These are phyloP conservation scores for Trematomus bernacchii DNA, from an alignment of 2,797 vertebrate species.

Conservation along the genomic window DNA sequence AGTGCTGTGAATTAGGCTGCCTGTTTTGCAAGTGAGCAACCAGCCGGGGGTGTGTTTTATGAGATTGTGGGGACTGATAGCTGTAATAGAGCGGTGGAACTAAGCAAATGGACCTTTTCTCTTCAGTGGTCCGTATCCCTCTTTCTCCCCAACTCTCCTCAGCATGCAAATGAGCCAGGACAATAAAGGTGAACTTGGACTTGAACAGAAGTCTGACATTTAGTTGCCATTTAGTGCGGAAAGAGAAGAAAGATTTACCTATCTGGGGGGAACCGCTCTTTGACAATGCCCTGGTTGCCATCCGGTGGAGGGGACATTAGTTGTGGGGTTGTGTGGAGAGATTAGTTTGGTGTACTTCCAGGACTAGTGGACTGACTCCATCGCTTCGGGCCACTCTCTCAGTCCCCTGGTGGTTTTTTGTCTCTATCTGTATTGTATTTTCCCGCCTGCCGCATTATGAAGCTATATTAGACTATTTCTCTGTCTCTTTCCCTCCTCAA, in stretches of 20 bases:
- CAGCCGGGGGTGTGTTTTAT: constrained; percentile 70
- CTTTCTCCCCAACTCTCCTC: constrained; percentile 60
- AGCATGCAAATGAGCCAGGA: constrained; percentile 82
- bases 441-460: constrained; percentile 51
- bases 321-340: constrained; percentile 26
- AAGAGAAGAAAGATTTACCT: constrained; percentile 63
- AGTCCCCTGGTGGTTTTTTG: constrained; percentile 54
- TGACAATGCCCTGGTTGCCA: constrained; percentile 60
- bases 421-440: constrained; percentile 56
- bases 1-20: constrained; percentile 59
- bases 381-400: constrained; percentile 33
- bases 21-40: constrained; percentile 67
- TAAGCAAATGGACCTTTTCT: constrained; percentile 72
- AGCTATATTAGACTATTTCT: constrained; percentile 57
- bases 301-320: constrained; percentile 44
- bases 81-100: constrained; percentile 63
- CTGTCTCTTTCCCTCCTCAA: constrained; percentile 21
- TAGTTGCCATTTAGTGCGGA: constrained; percentile 83
- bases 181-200: constrained; percentile 81
- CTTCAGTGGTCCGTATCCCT: constrained; percentile 59
- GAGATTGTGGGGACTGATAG: constrained; percentile 63
- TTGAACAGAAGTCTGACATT: constrained; percentile 85
- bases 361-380: constrained; percentile 60
- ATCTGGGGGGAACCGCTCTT: constrained; percentile 69
- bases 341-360: constrained; percentile 64